A percentile compares a stretch with the other conserved stretches of the same genome.
phyloP scores from a whole-genome alignment of 2,888 invertebrate genomes.

The Patella ulyssiponensis region DNA sequence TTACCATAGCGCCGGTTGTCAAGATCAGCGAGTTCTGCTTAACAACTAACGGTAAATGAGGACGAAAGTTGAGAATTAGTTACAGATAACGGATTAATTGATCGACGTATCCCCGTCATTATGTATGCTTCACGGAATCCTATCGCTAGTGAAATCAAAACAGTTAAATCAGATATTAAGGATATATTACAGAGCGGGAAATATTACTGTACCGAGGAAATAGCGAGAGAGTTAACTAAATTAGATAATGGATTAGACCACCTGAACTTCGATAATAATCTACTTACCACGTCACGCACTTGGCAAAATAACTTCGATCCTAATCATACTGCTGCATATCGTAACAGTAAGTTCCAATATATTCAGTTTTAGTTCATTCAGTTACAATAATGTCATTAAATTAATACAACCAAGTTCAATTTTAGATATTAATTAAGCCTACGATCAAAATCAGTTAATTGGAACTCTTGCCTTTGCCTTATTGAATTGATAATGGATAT shows the following conservation, averaged over 20 bases:
- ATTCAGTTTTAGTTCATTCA: not conserved
- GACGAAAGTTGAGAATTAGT: not conserved
- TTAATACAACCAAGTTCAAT: too few relatives aligned
- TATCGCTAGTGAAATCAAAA: conserved; percentile 35
- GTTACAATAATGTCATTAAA: too few relatives aligned
- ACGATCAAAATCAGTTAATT: too few relatives aligned
- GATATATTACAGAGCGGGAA: conserved; percentile 59
- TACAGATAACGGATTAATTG: not conserved
- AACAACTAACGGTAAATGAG: conserved; percentile 16
- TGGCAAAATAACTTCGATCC: conserved; percentile 54
- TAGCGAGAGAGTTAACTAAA: conserved; percentile 59
- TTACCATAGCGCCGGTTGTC: conserved; percentile 16
- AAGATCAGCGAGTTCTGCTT: not conserved
- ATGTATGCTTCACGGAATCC: conserved; percentile 8
- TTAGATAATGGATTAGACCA: conserved; percentile 66
- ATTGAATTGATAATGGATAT: too few relatives aligned
- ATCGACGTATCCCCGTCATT: not conserved
- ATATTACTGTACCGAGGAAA: conserved; percentile 67
- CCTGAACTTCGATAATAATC: conserved; percentile 62
- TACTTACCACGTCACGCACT: conserved; percentile 56
- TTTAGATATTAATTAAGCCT: too few relatives aligned
- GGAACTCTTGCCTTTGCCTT: too few relatives aligned
- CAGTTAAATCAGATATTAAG: conserved; percentile 47
- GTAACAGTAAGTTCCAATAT: conserved; percentile 34
- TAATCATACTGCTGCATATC: conserved; percentile 34